Percentiles rank a stretch among this genome's conserved stretches.
phyloP scores from a whole-genome alignment of 2,888 invertebrate species.

The Galerucella nymphaeae region DNA sequence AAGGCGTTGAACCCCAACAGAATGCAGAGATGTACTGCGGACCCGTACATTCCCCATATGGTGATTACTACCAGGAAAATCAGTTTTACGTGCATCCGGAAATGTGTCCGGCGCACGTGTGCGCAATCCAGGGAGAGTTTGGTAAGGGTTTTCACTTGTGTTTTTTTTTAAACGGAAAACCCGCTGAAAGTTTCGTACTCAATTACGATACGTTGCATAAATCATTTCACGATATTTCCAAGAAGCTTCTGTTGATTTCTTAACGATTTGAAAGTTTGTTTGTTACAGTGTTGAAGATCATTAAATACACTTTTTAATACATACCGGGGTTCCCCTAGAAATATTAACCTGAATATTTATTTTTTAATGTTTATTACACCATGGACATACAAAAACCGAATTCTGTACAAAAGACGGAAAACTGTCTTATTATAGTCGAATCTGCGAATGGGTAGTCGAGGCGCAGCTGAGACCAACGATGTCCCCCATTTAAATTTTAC shows the following conservation, averaged over 20 bases:
- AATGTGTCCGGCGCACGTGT: constrained; percentile 77
- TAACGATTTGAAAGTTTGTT: background rate
- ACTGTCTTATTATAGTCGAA: too few relatives aligned
- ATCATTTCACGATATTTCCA: constrained; percentile 1
- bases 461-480: too few relatives aligned
- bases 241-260: background rate
- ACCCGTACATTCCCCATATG: constrained; percentile 65
- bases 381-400: too few relatives aligned
- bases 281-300: too few relatives aligned
- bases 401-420: too few relatives aligned
- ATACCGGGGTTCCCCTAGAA: too few relatives aligned
- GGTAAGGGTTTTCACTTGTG: constrained; percentile 67
- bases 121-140: constrained; percentile 79
- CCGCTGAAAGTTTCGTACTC: background rate
- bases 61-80: constrained; percentile 70
- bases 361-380: too few relatives aligned
- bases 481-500: too few relatives aligned
- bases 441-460: too few relatives aligned
- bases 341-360: too few relatives aligned
- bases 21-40: constrained; percentile 63
- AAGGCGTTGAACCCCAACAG: constrained; percentile 64
- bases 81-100: constrained; percentile 68
- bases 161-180: background rate
- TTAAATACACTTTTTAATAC: too few relatives aligned
- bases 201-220: background rate